Percentiles rank a stretch among this genome's conserved stretches.
Conservation (phyloP, 2,888 invertebrate species). For the Phasia obesa region DNA sequence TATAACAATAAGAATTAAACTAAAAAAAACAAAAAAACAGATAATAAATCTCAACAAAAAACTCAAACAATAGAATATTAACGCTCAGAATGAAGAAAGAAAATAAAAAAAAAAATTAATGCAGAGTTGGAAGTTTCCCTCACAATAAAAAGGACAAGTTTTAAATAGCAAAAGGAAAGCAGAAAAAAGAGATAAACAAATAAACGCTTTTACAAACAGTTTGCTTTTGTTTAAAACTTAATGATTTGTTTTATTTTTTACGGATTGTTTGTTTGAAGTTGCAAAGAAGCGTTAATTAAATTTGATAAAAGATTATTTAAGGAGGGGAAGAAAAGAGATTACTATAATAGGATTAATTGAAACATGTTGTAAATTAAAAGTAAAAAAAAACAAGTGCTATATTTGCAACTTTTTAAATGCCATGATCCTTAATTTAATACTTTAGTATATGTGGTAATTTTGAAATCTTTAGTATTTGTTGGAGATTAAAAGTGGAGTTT, state of each 20-base stretch:
- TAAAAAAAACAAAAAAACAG: conserved; percentile 39
- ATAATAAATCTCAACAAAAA: conserved; percentile 50
- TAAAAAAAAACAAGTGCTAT: no score
- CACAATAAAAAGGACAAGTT: conserved; percentile 46
- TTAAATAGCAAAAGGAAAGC: conserved; percentile 34
- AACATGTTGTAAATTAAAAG: no score
- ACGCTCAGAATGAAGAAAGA: conserved; percentile 1
- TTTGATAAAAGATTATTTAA: background rate
- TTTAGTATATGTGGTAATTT: no score
- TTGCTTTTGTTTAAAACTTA: conserved; percentile 35
- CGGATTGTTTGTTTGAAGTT: background rate
- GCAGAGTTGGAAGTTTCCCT: conserved; percentile 33
- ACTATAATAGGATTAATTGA: no score
- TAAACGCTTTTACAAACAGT: conserved; percentile 23
- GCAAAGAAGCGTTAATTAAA: background rate
- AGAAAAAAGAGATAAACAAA: conserved; percentile 20
- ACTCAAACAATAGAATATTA: conserved; percentile 47
- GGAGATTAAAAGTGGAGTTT: no score
- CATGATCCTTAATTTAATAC: no score
- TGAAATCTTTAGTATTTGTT: no score
- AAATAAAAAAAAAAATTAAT: conserved; percentile 36
- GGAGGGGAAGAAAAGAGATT: no score
- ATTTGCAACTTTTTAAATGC: no score
- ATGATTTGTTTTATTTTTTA: conserved; percentile 34
- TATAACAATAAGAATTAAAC: conserved; percentile 60